Base-by-base conservation (phyloP, 2,797 vertebrate species). In the Zalophus californianus region DNA sequence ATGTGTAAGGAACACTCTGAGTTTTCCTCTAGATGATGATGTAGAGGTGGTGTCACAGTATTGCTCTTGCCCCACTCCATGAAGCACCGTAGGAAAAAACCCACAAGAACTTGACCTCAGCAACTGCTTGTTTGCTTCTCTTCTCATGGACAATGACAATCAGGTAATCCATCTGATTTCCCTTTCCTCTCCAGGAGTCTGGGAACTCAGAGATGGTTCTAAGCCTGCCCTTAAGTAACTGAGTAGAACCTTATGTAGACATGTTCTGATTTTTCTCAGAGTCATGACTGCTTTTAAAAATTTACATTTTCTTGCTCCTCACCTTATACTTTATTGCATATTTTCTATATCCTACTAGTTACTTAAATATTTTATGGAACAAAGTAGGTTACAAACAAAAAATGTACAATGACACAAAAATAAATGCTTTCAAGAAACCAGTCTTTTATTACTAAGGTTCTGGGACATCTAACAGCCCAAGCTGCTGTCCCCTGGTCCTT, bases 361-460 rank as follows among this genome's bases (percentile, higher is more conserved):
- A 85, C 44, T 80, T 82, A 95, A 91, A 93, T 91, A n/a, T 84
- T 87, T 94, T 77, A 44, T 66, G 56, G 27, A 90, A 87, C 35
- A 77, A 83, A 11, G 18, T 68, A 91, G 35, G 1, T 77, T 66
- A 73, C 54, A 92, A 82, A 68, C 25, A 41, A 83, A 86, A 91
- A 92, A 38, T 70, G 9, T 1, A 41, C 73, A 90, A 75, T 35
- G 18, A 11, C 25, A 86, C 70, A 56, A 66, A 82, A 70, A 56
- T 56, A 86, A 58, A 70, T 64, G 29, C 70, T 80, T 86, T 72
- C 20, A 87, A 89, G 73, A 77, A 87, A 64, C 20, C 32, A 25
- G 14, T 70, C 16, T 9, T 54, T 64, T 64, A 32, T 68, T 52
- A 44, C 82, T 70, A 38, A 84, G 48, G 70, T 64, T 88, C 80